A percentile compares a stretch with the other conserved stretches of the same genome.
These are phyloP conservation scores for Operophtera brumata DNA, from an alignment of 2,888 invertebrate species.

Conservation along the genomic window DNA sequence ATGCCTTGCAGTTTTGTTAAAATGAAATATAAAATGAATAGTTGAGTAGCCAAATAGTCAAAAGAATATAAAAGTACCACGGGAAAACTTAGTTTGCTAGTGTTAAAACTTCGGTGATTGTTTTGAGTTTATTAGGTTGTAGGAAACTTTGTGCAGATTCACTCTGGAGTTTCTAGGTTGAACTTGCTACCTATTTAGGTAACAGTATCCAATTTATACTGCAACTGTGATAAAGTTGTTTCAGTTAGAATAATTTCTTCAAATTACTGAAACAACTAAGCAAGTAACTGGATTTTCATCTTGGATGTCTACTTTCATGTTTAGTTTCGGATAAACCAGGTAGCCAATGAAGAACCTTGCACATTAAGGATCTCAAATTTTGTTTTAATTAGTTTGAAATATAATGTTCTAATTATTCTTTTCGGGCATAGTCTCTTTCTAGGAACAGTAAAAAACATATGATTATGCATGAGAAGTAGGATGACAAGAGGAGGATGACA, in stretches of 20 bases:
- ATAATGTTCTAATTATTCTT: too few species aligned
- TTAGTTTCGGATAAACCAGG: too few species aligned
- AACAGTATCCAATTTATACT: slow-evolving; percentile 15
- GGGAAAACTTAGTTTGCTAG: slow-evolving; percentile 13
- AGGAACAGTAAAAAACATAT: too few species aligned
- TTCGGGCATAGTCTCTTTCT: too few species aligned
- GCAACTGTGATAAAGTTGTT: not conserved
- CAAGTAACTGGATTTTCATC: not conserved
- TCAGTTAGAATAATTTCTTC: too few species aligned
- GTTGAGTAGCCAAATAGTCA: not conserved
- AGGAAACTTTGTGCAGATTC: slow-evolving; percentile 19
- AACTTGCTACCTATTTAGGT: slow-evolving; percentile 13
- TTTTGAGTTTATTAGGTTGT: slow-evolving; percentile 25
- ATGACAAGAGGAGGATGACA: too few species aligned
- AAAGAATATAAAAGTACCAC: slow-evolving; percentile 11
- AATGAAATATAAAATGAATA: slow-evolving; percentile 2
- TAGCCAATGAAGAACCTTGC: too few species aligned
- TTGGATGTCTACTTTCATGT: too few species aligned
- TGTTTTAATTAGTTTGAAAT: too few species aligned
- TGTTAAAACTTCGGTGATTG: slow-evolving; percentile 22
- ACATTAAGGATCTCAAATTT: too few species aligned
- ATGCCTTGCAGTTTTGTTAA: not conserved
- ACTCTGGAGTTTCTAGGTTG: slow-evolving; percentile 12
- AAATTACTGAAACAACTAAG: too few species aligned
- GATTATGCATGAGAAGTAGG: too few species aligned